These are phyloP conservation scores for Heliconius sara DNA, from an alignment of 2,888 invertebrate species.

Conservation along the genomic window DNA sequence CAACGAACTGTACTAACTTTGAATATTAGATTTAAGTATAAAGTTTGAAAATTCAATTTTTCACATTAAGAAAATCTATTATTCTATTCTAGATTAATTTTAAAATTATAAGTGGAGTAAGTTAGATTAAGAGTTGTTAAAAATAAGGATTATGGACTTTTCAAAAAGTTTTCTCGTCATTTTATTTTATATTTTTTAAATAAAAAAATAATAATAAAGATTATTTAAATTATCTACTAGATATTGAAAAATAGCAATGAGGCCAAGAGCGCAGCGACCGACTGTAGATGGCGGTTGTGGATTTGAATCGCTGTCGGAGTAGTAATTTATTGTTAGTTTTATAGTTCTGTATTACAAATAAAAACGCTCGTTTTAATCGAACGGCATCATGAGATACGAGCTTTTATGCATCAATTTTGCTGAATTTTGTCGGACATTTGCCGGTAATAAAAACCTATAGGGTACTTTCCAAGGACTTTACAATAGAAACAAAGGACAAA, in stretches of 20 bases:
- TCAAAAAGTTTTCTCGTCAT: not conserved
- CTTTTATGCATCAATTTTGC: too few relatives aligned
- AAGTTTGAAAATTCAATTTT: constrained; percentile 22
- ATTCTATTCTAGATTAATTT: constrained; percentile 8
- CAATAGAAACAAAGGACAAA: too few relatives aligned
- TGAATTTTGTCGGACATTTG: too few relatives aligned
- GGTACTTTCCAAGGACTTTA: too few relatives aligned
- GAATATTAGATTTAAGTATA: constrained; percentile 20
- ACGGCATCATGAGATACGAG: too few relatives aligned
- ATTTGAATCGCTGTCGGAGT: not conserved
- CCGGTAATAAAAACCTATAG: too few relatives aligned
- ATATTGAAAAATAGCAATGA: too few relatives aligned
- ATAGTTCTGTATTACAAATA: not conserved
- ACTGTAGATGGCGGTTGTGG: too few relatives aligned
- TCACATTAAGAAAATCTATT: constrained; percentile 4
- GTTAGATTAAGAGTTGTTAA: not conserved
- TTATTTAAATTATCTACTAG: too few relatives aligned
- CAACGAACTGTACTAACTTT: not conserved
- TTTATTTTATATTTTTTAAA: not conserved
- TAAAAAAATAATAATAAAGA: not conserved
- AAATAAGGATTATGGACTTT: constrained; percentile 15
- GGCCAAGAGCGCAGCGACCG: too few relatives aligned
- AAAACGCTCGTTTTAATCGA: too few relatives aligned
- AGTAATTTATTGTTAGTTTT: not conserved
- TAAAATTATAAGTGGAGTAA: not conserved